Base-by-base conservation (phyloP, 2,888 invertebrate species). In the Cremastinae sp. region DNA sequence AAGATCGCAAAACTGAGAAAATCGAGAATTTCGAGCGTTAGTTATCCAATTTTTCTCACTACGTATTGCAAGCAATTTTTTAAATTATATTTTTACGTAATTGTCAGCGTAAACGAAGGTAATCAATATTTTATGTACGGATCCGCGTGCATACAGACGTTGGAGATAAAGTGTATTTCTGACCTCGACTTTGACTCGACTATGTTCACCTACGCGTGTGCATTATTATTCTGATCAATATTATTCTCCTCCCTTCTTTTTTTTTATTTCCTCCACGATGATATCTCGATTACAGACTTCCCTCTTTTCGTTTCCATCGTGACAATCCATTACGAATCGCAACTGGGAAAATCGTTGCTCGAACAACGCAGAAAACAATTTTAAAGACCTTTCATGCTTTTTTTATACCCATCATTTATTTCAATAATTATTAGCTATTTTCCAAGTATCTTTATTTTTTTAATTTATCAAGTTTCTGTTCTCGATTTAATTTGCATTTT, bases 111-210 rank as follows among this genome's bases (percentile, higher is more conserved):
- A 28, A 3, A 2, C 28, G 5, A 28, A 2, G 2, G 20, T 8
- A 66, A 66, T 66, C 66, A 47, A 66, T 66, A 70, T 34, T 12
- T n/a, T n/a, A n/a, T n/a, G n/a, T n/a, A 62, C 10, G 41, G 43
- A 51, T 68, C 28, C 51, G 43, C 54, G 28, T 59, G n/a, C 41
- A 59, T 36, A 45, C 12, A 28, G 38, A 22, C 49, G 38, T 58
- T 47, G 41, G 36, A 49, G 58, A 58, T 58, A 58, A 59, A 34
- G 61, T 65, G 70, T 74, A 65, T 66, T 38, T 12, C 47, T 72
- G 78, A 81, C 79, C 79, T 81, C 64, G 73, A 68, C 82, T 75
- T 64, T 65, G 71, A 71, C 68, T 66, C 73, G 69, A 34, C 56
- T 61, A 16, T 28, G 69, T 68, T 59, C 75, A 59, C 71, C 73